Evolutionary conservation across 2,888 invertebrate genomes (phyloP), one percentile per base, ranked within the genome.

Genomic region (Hypena proboscidalis): DNA sequence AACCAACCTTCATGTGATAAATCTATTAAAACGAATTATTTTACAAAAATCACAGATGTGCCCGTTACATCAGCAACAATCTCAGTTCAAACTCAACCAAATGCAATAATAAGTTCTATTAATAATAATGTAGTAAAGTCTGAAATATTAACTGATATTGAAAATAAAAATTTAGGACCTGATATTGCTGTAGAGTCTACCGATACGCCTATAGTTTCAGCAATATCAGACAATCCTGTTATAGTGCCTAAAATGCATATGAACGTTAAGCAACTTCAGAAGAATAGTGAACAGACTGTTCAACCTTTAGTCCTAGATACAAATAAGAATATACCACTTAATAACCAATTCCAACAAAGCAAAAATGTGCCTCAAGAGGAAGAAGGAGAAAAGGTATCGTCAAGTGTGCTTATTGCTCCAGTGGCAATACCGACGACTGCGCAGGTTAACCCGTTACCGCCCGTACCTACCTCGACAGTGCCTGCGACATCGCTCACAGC

Each of bases 201-300:
- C 59, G 90, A 90, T 68, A 93, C 94, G 15, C 95, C 95, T 27
- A 92, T 95, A 56, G 95, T 95, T 40, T 95, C 95, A 51, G 95
- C 95, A 52, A 94, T 93, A 85, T 92, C 94, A 41, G 94, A 94
- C 71, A 93, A 93, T 64, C 94, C 93, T 67, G 93, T 93, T 77
- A 92, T 93, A 77, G 93, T 92, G 79, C 91, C 92, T 74, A 92
- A 91, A 85, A 78, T 90, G 78, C 84, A 91, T 74, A 69, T 80
- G 53, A 85, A 77, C 70, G 61, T 76, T 70, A 89, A 87, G 72
- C 83, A 82, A 72, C 67, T 70, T 52, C 85, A 81, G 69, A 90
- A 86, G 65, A 81, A 53, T 77, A 77, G 74, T 77, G 90, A 88
- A 50, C 74, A 66, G 59, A 69, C 49, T 57, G 63, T 70, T 56